A percentile compares a stretch with the other conserved stretches of the same genome.
Conservation (phyloP, 2,113 vertebrate genomes). For the Epinephelus cyanopodus region DNA sequence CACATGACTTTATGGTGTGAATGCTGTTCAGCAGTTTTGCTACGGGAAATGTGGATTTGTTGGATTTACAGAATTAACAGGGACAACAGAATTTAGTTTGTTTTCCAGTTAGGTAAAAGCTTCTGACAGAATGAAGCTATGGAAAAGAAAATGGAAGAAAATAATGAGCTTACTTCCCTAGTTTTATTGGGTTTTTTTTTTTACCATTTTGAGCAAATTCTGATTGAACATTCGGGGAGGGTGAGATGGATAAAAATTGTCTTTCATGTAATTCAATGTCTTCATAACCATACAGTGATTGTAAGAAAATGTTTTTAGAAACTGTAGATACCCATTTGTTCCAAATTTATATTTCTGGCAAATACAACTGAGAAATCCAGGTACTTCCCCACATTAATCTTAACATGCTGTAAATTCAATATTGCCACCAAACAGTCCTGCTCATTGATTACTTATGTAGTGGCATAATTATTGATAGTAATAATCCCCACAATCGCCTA, state of each 20-base stretch:
- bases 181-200: not conserved
- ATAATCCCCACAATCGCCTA: no score
- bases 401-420: not conserved
- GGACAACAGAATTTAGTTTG: not conserved
- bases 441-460: no score
- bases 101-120: not conserved
- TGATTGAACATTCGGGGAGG: no score
- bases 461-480: no score
- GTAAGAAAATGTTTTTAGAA: not conserved
- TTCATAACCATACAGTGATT: not conserved
- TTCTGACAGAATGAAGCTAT: not conserved
- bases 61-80: not conserved
- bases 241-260: not conserved
- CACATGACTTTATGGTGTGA: constrained; percentile 16
- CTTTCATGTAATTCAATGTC: not conserved
- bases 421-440: no score
- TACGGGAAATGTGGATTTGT: not conserved
- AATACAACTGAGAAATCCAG: not conserved
- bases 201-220: not conserved
- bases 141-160: not conserved
- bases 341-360: not conserved
- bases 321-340: not conserved
- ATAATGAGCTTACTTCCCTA: not conserved
- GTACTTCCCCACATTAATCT: not conserved
- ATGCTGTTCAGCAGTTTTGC: not conserved